These are phyloP conservation scores for Apostichopus californicus DNA, from an alignment of 35 echinoderm and acorn worm species.

Conservation along the genomic window DNA sequence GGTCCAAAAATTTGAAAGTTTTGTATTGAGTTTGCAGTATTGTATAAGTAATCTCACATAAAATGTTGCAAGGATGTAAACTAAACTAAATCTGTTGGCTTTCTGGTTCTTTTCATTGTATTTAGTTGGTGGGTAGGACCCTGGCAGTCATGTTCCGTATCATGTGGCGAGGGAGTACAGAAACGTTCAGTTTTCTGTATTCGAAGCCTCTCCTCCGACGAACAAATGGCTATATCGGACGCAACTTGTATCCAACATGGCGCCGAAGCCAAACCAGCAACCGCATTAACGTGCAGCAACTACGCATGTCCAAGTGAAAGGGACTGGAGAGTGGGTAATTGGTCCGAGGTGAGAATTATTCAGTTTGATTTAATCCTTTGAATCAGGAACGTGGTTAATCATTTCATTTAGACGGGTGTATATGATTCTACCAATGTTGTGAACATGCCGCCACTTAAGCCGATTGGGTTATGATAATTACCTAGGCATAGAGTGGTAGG, in stretches of 20 bases:
- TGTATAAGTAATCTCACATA: no score
- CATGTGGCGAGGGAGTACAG: slow-evolving; percentile 62
- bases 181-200: slow-evolving; percentile 86
- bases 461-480: no score
- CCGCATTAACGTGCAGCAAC: neutral
- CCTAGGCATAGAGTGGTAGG: no score
- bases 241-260: slow-evolving; percentile 56
- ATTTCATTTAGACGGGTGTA: no score
- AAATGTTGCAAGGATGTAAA: no score
- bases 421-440: no score
- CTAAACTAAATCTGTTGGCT: no score
- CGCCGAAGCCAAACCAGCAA: neutral
- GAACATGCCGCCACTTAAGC: no score
- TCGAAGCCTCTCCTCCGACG: slow-evolving; percentile 70
- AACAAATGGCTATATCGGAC: slow-evolving; percentile 79
- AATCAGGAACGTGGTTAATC: no score
- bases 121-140: slow-evolving; percentile 85
- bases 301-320: slow-evolving; percentile 59
- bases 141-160: slow-evolving; percentile 86
- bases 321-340: slow-evolving; percentile 76
- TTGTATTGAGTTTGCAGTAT: neutral
- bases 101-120: no score
- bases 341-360: slow-evolving; percentile 71
- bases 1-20: neutral
- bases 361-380: neutral